phyloP scores from a whole-genome alignment of 2,797 vertebrate genomes.

The Takifugu rubripes region DNA sequence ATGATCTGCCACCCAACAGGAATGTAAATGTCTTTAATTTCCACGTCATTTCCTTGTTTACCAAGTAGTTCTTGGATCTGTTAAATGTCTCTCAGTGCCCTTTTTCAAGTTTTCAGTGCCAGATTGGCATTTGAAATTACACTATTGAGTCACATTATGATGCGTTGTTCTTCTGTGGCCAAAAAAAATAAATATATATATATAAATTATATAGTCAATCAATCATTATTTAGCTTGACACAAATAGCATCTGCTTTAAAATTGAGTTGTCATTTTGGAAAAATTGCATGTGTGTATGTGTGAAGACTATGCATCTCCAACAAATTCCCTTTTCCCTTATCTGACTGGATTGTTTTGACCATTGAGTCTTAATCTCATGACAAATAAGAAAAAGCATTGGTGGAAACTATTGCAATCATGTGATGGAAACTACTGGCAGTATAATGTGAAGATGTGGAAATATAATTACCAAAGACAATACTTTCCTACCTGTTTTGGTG shows the following conservation, averaged over 20 bases:
- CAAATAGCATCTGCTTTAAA: neutral
- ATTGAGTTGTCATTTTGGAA: neutral
- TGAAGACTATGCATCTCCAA: conserved; percentile 15
- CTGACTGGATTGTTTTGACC: conserved; percentile 37
- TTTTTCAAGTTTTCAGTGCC: too few relatives aligned
- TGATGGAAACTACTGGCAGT: conserved; percentile 35
- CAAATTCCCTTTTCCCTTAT: conserved; percentile 19
- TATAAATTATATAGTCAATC: too few relatives aligned
- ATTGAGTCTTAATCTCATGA: conserved; percentile 28
- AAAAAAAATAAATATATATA: too few relatives aligned
- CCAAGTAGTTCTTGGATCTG: too few relatives aligned
- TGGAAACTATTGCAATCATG: conserved; percentile 30
- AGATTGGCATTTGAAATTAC: too few relatives aligned
- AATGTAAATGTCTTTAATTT: too few relatives aligned
- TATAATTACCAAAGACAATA: conserved; percentile 28
- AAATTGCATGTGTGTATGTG: conserved; percentile 25
- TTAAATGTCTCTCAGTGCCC: too few relatives aligned
- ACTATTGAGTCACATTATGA: too few relatives aligned
- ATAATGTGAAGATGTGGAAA: conserved; percentile 36
- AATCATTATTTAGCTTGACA: neutral
- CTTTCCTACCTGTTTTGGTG: conserved; percentile 18
- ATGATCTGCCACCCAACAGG: too few relatives aligned
- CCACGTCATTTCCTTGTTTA: too few relatives aligned
- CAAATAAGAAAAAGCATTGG: conserved; percentile 32
- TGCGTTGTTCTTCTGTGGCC: too few relatives aligned